A percentile compares a stretch with the other conserved stretches of the same genome.
Evolutionary conservation across 2,797 vertebrate genomes (phyloP).

Genomic region (Enteromius paludinosus): DNA sequence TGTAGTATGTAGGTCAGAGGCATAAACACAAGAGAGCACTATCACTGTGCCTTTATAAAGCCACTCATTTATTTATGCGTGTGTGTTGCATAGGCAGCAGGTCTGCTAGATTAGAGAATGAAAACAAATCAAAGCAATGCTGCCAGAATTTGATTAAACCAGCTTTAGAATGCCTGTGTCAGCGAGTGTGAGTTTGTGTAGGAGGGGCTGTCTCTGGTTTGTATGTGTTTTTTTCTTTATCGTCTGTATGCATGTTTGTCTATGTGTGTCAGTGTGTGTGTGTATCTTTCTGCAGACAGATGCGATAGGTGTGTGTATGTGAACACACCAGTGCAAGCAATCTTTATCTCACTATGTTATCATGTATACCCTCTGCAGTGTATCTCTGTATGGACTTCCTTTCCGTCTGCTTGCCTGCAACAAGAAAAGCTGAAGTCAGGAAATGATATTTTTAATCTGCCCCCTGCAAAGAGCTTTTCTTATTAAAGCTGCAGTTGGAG

Average conservation of each 20-base stretch:
- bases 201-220: conserved; percentile 31
- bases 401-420: conserved; percentile 54
- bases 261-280: conserved; percentile 9
- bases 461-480: conserved; percentile 68
- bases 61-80: conserved; percentile 62
- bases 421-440: conserved; percentile 68
- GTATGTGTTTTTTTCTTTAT: background rate
- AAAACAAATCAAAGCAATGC: conserved; percentile 67
- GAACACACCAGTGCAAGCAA: background rate
- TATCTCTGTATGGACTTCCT: conserved; percentile 26
- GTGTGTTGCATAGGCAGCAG: conserved; percentile 58
- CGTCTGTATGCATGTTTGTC: conserved; percentile 10
- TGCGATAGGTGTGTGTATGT: background rate
- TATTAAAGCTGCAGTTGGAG: conserved; percentile 71
- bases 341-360: conserved; percentile 17
- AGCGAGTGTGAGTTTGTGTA: conserved; percentile 26
- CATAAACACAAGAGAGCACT: conserved; percentile 4
- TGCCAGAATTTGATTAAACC: conserved; percentile 66
- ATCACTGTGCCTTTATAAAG: conserved; percentile 34
- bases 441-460: conserved; percentile 81
- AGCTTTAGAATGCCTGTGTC: conserved; percentile 7
- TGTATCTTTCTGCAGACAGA: conserved; percentile 11
- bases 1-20: conserved; percentile 21
- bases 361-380: conserved; percentile 7
- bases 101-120: conserved; percentile 68